Percentiles rank a stretch among this genome's conserved stretches.
These are phyloP conservation scores for Hoplias malabaricus DNA, from an alignment of 2,113 vertebrate species.

Conservation along the genomic window DNA sequence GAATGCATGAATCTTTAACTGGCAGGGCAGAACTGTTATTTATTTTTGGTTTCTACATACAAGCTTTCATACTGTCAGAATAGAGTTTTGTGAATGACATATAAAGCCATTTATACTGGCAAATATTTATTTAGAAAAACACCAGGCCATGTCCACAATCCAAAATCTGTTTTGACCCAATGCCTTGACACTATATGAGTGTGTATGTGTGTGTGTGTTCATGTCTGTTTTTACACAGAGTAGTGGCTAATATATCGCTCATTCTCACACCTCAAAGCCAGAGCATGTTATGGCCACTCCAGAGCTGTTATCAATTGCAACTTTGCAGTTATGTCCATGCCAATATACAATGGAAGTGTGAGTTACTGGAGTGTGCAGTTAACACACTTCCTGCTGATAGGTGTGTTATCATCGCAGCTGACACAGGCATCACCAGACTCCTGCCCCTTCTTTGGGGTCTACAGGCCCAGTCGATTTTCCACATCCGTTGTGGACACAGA, in stretches of 20 bases:
- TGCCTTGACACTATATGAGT: conserved; percentile 11
- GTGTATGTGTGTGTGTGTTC: conserved; percentile 1
- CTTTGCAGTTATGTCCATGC: conserved; percentile 33
- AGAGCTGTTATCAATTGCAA: conserved; percentile 31
- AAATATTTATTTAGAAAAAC: too few relatives aligned
- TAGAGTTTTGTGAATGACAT: too few relatives aligned
- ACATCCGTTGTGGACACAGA: neutral
- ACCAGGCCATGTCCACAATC: too few relatives aligned
- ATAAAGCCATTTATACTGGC: too few relatives aligned
- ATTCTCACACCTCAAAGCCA: conserved; percentile 41
- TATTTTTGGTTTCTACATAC: too few relatives aligned
- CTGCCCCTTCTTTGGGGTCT: neutral
- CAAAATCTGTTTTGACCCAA: neutral
- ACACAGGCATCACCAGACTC: neutral
- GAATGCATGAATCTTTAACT: too few relatives aligned
- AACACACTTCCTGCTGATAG: conserved; percentile 58
- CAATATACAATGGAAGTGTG: conserved; percentile 34
- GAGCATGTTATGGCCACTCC: neutral
- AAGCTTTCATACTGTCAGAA: too few relatives aligned
- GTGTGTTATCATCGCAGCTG: conserved; percentile 23
- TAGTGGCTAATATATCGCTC: conserved; percentile 1
- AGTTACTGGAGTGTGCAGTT: conserved; percentile 23
- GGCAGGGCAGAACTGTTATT: too few relatives aligned
- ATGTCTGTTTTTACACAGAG: conserved; percentile 6
- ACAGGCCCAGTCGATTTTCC: conserved; percentile 4